These are phyloP conservation scores for Cololabis saira DNA, from an alignment of 2,113 vertebrate genomes.

Conservation along the genomic window DNA sequence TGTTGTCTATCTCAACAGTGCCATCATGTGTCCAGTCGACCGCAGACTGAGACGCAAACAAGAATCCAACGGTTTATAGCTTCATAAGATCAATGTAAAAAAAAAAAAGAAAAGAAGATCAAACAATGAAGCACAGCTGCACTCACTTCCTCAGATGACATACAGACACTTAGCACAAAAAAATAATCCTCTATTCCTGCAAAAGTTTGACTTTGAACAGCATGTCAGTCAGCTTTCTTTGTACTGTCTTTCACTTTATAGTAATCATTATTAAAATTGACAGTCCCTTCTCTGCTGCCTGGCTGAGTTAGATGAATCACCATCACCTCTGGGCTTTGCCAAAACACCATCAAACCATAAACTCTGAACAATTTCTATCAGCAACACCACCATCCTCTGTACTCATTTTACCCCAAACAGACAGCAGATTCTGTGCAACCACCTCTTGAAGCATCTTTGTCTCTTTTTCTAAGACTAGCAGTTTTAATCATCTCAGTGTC, in stretches of 20 bases:
- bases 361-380: slow-evolving; percentile 50
- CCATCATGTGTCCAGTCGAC: slow-evolving; percentile 74
- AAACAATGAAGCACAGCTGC: not conserved
- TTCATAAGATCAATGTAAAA: not conserved
- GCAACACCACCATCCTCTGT: slow-evolving; percentile 28
- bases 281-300: slow-evolving; percentile 33
- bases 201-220: slow-evolving; percentile 12
- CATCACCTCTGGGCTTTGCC: slow-evolving; percentile 24
- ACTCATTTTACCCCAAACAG: slow-evolving; percentile 56
- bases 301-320: slow-evolving; percentile 53
- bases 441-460: slow-evolving; percentile 69
- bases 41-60: not conserved
- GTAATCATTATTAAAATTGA: slow-evolving; percentile 53
- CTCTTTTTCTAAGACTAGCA: slow-evolving; percentile 8
- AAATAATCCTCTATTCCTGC: not conserved
- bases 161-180: too few species aligned
- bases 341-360: slow-evolving; percentile 46
- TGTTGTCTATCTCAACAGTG: slow-evolving; percentile 67
- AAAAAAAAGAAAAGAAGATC: too few species aligned
- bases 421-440: slow-evolving; percentile 42
- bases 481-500: slow-evolving; percentile 24
- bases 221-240: not conserved
- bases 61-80: slow-evolving; percentile 5
- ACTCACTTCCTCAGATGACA: too few species aligned
- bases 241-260: slow-evolving; percentile 18